These are phyloP conservation scores for Conomelus anceps DNA, from an alignment of 2,888 invertebrate genomes.

Conservation along the genomic window DNA sequence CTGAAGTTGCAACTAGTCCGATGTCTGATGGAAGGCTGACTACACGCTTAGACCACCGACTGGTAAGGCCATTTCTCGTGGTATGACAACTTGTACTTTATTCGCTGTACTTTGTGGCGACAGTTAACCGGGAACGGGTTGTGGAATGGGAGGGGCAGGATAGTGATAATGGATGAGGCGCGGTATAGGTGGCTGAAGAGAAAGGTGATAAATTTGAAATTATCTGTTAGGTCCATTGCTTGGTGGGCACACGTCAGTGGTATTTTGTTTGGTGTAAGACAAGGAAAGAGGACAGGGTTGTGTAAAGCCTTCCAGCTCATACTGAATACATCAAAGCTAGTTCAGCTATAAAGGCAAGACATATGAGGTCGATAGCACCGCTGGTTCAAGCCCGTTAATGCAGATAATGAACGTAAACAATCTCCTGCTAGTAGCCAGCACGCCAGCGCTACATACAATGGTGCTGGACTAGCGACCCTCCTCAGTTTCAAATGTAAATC, in stretches of 20 bases:
- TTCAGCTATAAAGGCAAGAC: neutral
- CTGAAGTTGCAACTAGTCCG: neutral
- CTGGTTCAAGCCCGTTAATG: neutral
- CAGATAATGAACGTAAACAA: neutral
- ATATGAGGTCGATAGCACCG: neutral
- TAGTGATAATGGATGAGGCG: neutral
- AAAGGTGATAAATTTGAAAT: neutral
- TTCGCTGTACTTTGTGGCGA: neutral
- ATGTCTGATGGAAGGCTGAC: neutral
- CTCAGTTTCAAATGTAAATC: neutral
- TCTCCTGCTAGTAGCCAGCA: neutral
- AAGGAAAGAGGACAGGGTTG: neutral
- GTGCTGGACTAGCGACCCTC: neutral
- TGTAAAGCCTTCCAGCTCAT: neutral
- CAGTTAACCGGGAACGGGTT: too few species aligned
- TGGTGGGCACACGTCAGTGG: too few species aligned
- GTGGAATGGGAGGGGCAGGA: neutral
- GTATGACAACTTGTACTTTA: neutral
- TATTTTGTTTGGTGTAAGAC: neutral
- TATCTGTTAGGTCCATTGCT: neutral
- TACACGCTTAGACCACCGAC: neutral
- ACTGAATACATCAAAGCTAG: neutral
- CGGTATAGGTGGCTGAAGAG: neutral
- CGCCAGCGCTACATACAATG: too few species aligned
- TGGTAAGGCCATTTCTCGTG: neutral